Evolutionary conservation across 64 coral and sea anemone species (phyloP), one percentile per base, ranked within the genome.

Genomic region (Porites lutea): DNA sequence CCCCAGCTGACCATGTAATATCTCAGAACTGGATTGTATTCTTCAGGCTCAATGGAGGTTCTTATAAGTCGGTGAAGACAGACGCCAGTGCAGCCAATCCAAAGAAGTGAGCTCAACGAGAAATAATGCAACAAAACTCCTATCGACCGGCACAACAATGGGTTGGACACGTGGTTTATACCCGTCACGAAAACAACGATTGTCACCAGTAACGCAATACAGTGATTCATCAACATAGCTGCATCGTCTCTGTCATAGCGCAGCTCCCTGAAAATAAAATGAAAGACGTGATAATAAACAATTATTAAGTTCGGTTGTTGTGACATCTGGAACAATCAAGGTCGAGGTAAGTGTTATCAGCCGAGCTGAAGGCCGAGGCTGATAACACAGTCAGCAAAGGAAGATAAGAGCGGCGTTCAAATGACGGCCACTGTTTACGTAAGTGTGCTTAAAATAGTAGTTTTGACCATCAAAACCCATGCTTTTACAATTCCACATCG

Each of bases 1-100:
- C 97, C 97, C 97, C 97, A 99, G 64, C 97, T 99, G 2, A 92
- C 91, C 97, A 99, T 99, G 65, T 99, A 99, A 80, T 99, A 99
- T 75, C 94, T 79, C 14, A 99, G 87, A 8, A 99, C 94, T 59
- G 97, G 97, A 50, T 99, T 99, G 64, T 88, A 99, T 65, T 91
- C 94, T 74, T 93, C 93, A 13, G 96, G 90, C 48, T 80, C 75
- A 18, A 96, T 82, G 7, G 91, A 67, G 11, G 94, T 91, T 48
- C 92, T 92, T 60, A 99, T 91, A 44, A 93, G 82, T 79, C 94
- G 64, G 59, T 91, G 72, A 6, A 96, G 77, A 72, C 97, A 99
- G 65, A 96, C 75, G 52, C 88, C 97, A 52, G 88, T 89, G 84
- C 97, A 96, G 46, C 97, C 97, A 58, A 99, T 74, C 97, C 97